Evolutionary conservation across 2,888 invertebrate species (phyloP), one percentile per base, ranked within the genome.

Genomic region (Atherix ibis): DNA sequence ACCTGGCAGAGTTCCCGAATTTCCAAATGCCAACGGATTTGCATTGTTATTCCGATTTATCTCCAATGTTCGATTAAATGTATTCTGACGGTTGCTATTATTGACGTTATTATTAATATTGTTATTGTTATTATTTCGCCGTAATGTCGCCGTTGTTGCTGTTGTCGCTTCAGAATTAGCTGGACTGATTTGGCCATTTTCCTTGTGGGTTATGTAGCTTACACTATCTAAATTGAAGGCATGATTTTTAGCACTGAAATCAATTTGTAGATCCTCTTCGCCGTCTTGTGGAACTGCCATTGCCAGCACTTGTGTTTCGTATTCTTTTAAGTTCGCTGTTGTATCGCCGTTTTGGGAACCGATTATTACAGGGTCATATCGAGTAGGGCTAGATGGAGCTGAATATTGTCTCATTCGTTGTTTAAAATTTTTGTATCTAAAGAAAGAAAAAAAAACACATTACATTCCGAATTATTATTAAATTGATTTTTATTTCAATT

Each of bases 251-350:
- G 81, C 80, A 56, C 85, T 84, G 53, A 85, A 83, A 57, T 87
- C 87, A 36, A 87, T 59, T 52, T 87, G 87, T 22, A 87, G 55
- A 53, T 87, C 87, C 45, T 79, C 79, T 40, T 72, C 76, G 42
- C 81, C 82, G 47, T 89, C 89, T 3, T 84, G 76, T 0, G 79
- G 79, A 3, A 91, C 88, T 41, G 85, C 84, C 89, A 89, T 89
- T 44, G 88, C 87, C 3, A 89, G 64, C 27, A 89, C 72, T 70
- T 92, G 92, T 1, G 91, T 92, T 62, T 94, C 92, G 57, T 92
- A 94, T 62, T 92, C 81, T 46, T 91, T 88, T 28, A 89, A 69
- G 50, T 84, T 84, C 17, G 66, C 44, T 44, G 64, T 52, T 4
- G 53, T 50, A 19, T 63, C 62, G 18, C 54, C 58, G 48, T 61